Conservation (phyloP, 2,797 vertebrate species). For the Propithecus perrieri region DNA sequence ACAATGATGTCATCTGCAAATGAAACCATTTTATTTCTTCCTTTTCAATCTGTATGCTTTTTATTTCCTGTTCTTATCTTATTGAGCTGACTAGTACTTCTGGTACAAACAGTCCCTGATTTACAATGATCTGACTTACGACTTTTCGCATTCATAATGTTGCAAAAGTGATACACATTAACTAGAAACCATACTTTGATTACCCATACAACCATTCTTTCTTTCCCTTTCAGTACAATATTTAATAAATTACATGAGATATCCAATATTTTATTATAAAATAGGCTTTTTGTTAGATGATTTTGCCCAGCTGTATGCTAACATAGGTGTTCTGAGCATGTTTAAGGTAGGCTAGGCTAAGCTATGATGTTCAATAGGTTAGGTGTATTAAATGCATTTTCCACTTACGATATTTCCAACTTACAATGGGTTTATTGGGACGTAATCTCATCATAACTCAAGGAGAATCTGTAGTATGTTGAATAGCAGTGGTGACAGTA, state of each 20-base stretch:
- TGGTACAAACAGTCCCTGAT: not conserved
- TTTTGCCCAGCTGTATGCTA: too few species aligned
- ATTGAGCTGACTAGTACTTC: not conserved
- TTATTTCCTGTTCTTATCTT: not conserved
- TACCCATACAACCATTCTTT: not conserved
- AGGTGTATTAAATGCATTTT: not conserved
- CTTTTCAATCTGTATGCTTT: not conserved
- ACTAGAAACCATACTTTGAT: not conserved
- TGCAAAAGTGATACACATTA: not conserved
- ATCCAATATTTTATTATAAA: not conserved
- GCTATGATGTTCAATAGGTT: not conserved
- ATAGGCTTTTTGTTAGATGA: not conserved
- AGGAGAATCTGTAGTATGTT: not conserved
- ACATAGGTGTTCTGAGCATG: not conserved
- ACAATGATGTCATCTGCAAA: not conserved
- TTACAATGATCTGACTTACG: not conserved
- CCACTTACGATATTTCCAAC: not conserved
- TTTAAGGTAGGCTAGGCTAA: not conserved
- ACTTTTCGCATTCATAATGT: not conserved
- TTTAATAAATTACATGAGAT: not conserved
- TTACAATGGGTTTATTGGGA: not conserved
- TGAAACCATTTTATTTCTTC: not conserved
- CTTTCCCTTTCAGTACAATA: not conserved
- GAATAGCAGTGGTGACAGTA: not conserved
- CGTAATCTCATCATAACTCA: not conserved